Evolutionary conservation across 2,888 invertebrate genomes (phyloP), one percentile per base, ranked within the genome.

Genomic region (Eurytoma adleriae): DNA sequence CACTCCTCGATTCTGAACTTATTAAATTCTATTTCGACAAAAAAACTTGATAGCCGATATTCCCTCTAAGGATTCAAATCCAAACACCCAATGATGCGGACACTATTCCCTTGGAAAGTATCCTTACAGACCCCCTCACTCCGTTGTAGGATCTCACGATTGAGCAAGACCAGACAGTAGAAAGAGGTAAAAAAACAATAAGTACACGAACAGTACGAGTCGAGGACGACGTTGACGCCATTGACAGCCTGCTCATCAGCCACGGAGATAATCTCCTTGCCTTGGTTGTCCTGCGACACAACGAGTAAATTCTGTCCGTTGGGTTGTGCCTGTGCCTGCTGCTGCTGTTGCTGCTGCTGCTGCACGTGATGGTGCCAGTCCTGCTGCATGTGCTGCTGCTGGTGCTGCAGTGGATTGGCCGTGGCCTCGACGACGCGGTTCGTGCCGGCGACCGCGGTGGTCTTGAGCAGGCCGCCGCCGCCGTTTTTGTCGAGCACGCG

Each of bases 121-220:
- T 40, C 7, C 40, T 20, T 57, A 24, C 20, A 12, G n/a, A 57
- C 40, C n/a, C 64, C 5, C n/a, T 10, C 16, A 10, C 14, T 30
- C 40, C 64, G 24, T 24, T 24, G 24, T 24, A 24, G 24, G 24
- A 24, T 24, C 24, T 24, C 24, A 2, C 24, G 24, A 24, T 30
- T 10, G 3, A 14, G 12, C 50, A 13, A 50, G 3, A 40, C 52
- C 57, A 2, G 18, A 16, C n/a, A 52, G 27, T 14, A 61, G n/a
- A 59, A 79, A 52, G 0, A 30, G 40, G 72, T 3, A 69, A 74
- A 64, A 82, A 75, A n/a, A 48, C 54, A 79, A 78, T 75, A 80
- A 80, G 80, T 64, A 76, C 86, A 89, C 89, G 85, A 88, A 89
- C 89, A 89, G 82, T 89, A 89, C 1, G 86, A 85, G 72, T 89